phyloP scores from a whole-genome alignment of 2,888 invertebrate genomes.

The Danaus chrysippus region DNA sequence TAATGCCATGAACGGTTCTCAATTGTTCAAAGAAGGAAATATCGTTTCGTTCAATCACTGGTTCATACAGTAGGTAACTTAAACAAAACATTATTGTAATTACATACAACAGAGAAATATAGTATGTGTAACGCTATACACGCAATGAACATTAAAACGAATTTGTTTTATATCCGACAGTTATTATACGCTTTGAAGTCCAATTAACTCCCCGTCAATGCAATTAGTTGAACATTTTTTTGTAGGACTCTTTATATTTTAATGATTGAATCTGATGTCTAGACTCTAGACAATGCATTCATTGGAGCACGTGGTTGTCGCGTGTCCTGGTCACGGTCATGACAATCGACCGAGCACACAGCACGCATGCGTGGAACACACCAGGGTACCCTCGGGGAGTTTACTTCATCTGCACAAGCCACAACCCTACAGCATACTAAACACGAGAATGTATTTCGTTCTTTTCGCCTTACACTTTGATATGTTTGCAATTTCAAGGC shows the following conservation, averaged over 20 bases:
- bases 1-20: constrained; percentile 33
- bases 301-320: constrained; percentile 60
- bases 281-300: constrained; percentile 41
- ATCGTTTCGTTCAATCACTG: constrained; percentile 61
- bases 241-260: neutral
- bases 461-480: neutral
- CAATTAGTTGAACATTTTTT: neutral
- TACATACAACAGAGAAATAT: constrained; percentile 13
- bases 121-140: too few species aligned
- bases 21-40: constrained; percentile 60
- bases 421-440: constrained; percentile 22
- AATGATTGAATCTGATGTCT: constrained; percentile 34
- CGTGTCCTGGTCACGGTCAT: constrained; percentile 51
- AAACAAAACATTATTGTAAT: constrained; percentile 20
- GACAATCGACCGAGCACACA: constrained; percentile 59
- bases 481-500: neutral
- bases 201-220: neutral
- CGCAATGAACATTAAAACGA: constrained; percentile 9
- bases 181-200: neutral
- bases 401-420: constrained; percentile 29
- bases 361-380: constrained; percentile 56
- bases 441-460: constrained; percentile 11
- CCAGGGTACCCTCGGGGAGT: constrained; percentile 17
- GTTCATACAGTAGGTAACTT: constrained; percentile 44
- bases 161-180: neutral